Percentiles rank a stretch among this genome's conserved stretches.
Evolutionary conservation across 2,888 invertebrate genomes (phyloP).

Genomic region (Pinctada fucata): DNA sequence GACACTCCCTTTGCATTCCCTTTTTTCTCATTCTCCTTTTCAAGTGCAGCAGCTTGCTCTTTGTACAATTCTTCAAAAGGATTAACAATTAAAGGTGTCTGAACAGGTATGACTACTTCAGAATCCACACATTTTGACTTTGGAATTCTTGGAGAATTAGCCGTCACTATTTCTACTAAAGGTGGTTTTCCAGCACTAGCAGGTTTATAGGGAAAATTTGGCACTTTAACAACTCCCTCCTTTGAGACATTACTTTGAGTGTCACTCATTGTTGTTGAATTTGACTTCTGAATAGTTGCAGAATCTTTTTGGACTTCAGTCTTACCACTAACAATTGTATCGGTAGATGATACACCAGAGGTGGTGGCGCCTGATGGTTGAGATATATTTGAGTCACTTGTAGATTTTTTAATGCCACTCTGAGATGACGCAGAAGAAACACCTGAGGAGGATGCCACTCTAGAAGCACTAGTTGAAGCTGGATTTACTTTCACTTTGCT

Average conservation of each 20-base stretch:
- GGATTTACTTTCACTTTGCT: slow-evolving; percentile 6
- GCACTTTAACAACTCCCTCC: neutral
- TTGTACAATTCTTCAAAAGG: slow-evolving; percentile 63
- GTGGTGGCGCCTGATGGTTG: slow-evolving; percentile 20
- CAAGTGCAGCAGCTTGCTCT: slow-evolving; percentile 11
- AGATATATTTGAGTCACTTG: slow-evolving; percentile 18
- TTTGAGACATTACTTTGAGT: neutral
- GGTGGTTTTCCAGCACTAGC: slow-evolving; percentile 50
- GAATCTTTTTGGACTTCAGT: neutral
- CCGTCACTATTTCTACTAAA: slow-evolving; percentile 53
- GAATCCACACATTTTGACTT: slow-evolving; percentile 40
- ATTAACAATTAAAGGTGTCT: slow-evolving; percentile 68
- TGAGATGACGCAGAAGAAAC: neutral
- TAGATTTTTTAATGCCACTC: slow-evolving; percentile 22
- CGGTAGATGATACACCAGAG: neutral
- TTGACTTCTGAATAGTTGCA: neutral
- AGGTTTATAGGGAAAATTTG: slow-evolving; percentile 39
- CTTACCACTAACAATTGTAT: neutral
- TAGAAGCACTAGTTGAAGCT: neutral
- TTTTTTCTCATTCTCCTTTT: slow-evolving; percentile 38
- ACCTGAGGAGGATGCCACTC: neutral
- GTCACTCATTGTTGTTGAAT: neutral
- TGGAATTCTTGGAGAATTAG: slow-evolving; percentile 42
- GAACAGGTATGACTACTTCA: slow-evolving; percentile 34
- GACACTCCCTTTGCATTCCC: slow-evolving; percentile 41